Evolutionary conservation across 23 tunicate species (phyloP), one percentile per base, ranked within the genome.

Genomic region (Ciona savignyi): DNA sequence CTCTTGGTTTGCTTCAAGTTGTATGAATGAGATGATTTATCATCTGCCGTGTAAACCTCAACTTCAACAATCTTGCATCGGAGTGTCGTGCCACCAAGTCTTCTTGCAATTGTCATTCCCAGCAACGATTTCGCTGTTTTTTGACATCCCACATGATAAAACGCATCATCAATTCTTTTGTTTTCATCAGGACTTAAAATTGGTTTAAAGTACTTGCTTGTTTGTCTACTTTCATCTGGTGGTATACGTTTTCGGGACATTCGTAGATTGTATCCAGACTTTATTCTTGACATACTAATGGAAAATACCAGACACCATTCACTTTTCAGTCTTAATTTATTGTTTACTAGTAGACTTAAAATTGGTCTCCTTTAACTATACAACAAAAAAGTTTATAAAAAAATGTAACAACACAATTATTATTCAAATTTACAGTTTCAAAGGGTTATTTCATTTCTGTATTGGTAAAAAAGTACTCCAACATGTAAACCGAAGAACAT

Each of bases 11-110:
- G 70, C 49, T 77, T 77, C 48, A 21, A 30, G 35, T 77, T 70
- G 72, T 63, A 84, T 6, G 89, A 84, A 77, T 84, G 89, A 23
- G 82, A 77, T 0, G 82, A 69, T 71, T 77, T 84, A 51, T 84
- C 89, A 29, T 70, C 82, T 11, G 73, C 89, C 25, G 71, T 26
- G 62, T 84, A 84, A 6, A 78, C 69, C 33, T 84, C 89, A 28
- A 71, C 78, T 35, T 84, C 89, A 29, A 84, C 82, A 28, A 84
- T 77, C 49, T 71, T 77, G 25, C 89, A 77, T 4, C 56, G 27
- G 6, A 77, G 11, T 30, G 33, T n/a, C 34, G 34, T 23, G 15
- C 62, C 67, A 3, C 32, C 60, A 19, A 31, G 22, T 33, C 32
- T 64, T 71, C 89, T 62, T 3, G 76, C 82, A 27, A 84, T 0